Conservation (phyloP, 2,113 vertebrate species). For the Nipponia nippon region DNA sequence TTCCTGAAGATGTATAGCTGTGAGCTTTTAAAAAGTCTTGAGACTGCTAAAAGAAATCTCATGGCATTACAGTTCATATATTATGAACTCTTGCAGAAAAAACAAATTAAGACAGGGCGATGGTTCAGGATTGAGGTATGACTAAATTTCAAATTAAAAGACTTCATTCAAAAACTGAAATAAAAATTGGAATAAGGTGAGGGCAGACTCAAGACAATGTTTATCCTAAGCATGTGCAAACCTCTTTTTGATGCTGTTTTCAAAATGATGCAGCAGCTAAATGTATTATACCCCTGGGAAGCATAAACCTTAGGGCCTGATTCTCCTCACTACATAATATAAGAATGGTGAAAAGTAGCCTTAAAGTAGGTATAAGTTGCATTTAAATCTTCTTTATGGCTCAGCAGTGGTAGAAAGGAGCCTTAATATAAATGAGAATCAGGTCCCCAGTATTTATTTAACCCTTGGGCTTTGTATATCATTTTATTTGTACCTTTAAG, state of each 20-base stretch:
- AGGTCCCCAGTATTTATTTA: conserved; percentile 51
- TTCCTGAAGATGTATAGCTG: neutral
- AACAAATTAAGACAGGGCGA: neutral
- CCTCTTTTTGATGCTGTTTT: conserved; percentile 38
- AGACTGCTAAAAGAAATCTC: neutral
- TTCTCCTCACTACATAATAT: conserved; percentile 6
- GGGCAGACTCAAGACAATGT: neutral
- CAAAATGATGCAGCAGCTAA: conserved; percentile 29
- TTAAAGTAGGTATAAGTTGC: conserved; percentile 45
- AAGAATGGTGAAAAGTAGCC: conserved; percentile 43
- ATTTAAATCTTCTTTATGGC: conserved; percentile 46
- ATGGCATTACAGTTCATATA: neutral
- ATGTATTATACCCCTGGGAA: conserved; percentile 26
- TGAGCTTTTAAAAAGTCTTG: neutral
- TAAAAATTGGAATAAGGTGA: neutral
- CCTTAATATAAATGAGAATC: conserved; percentile 3
- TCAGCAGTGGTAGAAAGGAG: conserved; percentile 5
- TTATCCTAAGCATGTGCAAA: conserved; percentile 42
- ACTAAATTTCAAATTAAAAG: neutral
- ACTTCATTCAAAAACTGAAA: neutral
- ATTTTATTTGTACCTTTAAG: conserved; percentile 52
- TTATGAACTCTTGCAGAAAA: neutral
- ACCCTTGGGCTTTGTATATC: conserved; percentile 60
- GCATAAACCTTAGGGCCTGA: conserved; percentile 41
- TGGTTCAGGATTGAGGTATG: neutral